Percentiles rank a stretch among this genome's conserved stretches.
Conservation (phyloP, 2,888 invertebrate species). For the Polyommatus icarus region DNA sequence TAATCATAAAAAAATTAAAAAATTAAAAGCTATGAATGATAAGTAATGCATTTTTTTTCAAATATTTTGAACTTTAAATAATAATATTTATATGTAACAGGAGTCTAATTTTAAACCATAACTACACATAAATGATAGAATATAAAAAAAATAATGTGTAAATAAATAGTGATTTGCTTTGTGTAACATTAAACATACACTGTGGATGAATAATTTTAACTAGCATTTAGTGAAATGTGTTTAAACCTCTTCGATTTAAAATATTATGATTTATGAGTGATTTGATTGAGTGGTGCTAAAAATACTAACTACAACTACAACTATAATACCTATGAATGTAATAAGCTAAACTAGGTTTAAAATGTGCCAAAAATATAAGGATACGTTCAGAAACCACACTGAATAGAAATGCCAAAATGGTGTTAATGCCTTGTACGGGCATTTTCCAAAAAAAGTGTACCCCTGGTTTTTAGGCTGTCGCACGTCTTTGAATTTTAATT, state of each 20-base stretch:
- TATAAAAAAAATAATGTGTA: neutral
- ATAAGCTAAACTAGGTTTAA: constrained; percentile 37
- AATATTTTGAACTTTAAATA: too few species aligned
- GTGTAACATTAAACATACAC: too few species aligned
- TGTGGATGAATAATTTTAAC: neutral
- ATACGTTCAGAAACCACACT: constrained; percentile 77
- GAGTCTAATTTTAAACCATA: neutral
- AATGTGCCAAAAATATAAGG: constrained; percentile 52
- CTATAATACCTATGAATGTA: constrained; percentile 18
- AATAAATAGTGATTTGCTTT: neutral
- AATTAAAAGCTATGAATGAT: neutral
- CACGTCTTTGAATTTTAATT: too few species aligned
- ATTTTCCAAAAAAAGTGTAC: too few species aligned
- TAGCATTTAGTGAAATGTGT: neutral
- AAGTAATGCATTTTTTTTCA: too few species aligned
- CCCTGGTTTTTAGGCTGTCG: too few species aligned
- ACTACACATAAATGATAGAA: neutral
- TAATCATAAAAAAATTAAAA: neutral
- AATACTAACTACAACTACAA: constrained; percentile 16
- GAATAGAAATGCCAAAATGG: constrained; percentile 47
- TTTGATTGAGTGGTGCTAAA: neutral
- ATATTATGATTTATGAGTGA: neutral
- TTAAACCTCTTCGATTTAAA: neutral
- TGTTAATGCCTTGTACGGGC: constrained; percentile 28
- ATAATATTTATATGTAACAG: neutral